Evolutionary conservation across 2,113 vertebrate genomes (phyloP).

Genomic region (Rhodinocichla rosea): DNA sequence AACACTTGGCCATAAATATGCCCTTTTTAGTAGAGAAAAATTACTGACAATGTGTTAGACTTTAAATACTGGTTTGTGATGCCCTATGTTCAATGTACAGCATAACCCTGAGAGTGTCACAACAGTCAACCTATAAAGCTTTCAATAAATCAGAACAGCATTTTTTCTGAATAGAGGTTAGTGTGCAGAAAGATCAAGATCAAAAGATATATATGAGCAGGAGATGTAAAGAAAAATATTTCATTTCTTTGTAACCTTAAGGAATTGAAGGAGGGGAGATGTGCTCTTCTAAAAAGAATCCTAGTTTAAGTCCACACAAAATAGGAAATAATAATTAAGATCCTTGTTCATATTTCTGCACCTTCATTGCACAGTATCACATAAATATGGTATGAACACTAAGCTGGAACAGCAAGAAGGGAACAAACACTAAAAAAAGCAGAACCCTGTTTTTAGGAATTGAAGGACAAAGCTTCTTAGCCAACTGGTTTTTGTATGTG

Average conservation of each 20-base stretch:
- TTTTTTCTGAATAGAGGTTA: background rate
- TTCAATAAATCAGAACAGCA: background rate
- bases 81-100: background rate
- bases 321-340: background rate
- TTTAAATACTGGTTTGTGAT: background rate
- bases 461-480: background rate
- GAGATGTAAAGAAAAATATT: background rate
- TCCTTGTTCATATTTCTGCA: background rate
- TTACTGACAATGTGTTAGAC: background rate
- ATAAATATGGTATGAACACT: background rate
- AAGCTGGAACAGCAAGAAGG: background rate
- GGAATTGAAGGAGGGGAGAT: background rate
- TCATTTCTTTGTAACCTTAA: background rate
- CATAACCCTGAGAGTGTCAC: background rate
- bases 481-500: background rate
- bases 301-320: background rate
- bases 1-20: background rate
- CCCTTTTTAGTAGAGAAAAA: background rate
- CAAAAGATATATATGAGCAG: background rate
- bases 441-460: background rate
- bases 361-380: background rate
- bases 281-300: background rate
- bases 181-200: background rate
- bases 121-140: background rate
- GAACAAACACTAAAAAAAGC: background rate